Conservation (phyloP, 2,888 invertebrate species). For the Caenorhabditis doughertyi region DNA sequence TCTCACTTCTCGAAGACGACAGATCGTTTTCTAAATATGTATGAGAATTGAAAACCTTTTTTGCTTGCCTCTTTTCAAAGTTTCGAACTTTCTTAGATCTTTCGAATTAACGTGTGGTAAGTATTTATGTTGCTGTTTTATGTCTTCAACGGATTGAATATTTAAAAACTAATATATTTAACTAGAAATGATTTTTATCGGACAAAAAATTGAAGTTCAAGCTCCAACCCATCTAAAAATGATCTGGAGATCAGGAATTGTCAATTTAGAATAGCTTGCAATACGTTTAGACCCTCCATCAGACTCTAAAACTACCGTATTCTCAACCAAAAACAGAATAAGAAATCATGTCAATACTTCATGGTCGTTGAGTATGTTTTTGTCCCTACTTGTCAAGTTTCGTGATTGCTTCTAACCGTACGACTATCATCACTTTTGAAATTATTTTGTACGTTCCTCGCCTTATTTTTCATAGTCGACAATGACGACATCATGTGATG, state of each 20-base stretch:
- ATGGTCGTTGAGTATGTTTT: not conserved
- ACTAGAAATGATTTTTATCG: too few relatives aligned
- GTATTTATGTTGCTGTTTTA: too few relatives aligned
- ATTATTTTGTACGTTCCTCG: slow-evolving; percentile 38
- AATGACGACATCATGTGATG: slow-evolving; percentile 49
- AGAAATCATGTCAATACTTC: not conserved
- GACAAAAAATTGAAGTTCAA: too few relatives aligned
- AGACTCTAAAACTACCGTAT: not conserved
- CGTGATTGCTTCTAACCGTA: slow-evolving; percentile 28
- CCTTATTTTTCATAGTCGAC: slow-evolving; percentile 20
- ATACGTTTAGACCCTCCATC: too few relatives aligned
- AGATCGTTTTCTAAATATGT: slow-evolving; percentile 57
- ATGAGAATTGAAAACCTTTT: slow-evolving; percentile 3
- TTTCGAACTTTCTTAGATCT: not conserved
- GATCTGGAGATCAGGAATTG: too few relatives aligned
- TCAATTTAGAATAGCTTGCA: too few relatives aligned
- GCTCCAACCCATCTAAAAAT: too few relatives aligned
- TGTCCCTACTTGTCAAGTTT: slow-evolving; percentile 27
- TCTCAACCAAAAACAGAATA: not conserved
- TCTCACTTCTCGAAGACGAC: slow-evolving; percentile 39
- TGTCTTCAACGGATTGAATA: too few relatives aligned
- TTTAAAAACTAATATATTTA: too few relatives aligned
- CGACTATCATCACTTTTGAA: not conserved
- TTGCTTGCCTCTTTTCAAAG: not conserved
- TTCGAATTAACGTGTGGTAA: too few relatives aligned